A percentile compares a stretch with the other conserved stretches of the same genome.
phyloP scores from a whole-genome alignment of 2,113 vertebrate species.

The Nyctereutes procyonoides region DNA sequence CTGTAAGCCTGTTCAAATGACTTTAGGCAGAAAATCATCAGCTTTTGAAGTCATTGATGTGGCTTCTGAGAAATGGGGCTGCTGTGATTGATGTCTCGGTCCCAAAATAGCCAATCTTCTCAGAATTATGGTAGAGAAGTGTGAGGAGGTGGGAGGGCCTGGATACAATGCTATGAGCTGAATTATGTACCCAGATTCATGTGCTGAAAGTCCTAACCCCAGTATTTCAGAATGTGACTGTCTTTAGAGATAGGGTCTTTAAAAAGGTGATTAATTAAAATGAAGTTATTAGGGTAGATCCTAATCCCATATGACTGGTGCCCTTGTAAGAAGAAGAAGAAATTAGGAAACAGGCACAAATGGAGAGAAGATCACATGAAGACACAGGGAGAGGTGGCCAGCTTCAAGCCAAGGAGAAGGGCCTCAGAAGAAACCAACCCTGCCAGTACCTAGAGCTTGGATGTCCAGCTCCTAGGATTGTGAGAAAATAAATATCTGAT shows the following conservation, averaged over 20 bases:
- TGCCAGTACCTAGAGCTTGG: neutral
- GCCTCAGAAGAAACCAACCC: neutral
- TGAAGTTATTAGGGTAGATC: neutral
- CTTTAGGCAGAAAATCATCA: conserved; percentile 34
- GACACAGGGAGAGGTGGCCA: neutral
- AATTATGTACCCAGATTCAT: neutral
- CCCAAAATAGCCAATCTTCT: neutral
- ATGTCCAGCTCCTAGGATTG: neutral
- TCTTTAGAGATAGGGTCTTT: neutral
- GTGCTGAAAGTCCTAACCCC: neutral
- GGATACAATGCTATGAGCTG: neutral
- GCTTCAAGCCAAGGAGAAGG: neutral
- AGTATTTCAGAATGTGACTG: neutral
- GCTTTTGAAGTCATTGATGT: conserved; percentile 7
- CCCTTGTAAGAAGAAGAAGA: neutral
- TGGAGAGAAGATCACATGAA: neutral
- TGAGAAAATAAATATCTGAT: neutral
- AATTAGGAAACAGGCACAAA: neutral
- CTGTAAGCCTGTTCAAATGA: neutral
- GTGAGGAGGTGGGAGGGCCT: neutral
- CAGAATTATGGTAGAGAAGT: neutral
- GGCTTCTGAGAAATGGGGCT: neutral
- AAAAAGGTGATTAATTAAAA: neutral
- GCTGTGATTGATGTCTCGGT: neutral
- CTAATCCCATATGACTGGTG: neutral